phyloP scores from a whole-genome alignment of 1,140 invertebrate species.

The Uloborus diversus region DNA sequence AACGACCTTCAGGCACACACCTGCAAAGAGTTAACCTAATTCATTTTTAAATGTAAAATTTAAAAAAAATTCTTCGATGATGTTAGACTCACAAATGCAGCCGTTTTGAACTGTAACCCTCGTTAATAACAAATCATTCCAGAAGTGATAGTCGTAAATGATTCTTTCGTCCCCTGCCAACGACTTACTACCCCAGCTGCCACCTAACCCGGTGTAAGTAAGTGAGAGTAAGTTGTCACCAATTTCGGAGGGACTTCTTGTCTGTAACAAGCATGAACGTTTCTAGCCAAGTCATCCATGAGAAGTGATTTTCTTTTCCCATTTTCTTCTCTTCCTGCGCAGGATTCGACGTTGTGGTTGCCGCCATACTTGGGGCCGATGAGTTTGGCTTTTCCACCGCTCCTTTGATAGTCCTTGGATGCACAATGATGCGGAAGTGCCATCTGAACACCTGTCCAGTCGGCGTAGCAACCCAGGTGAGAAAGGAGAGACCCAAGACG shows the following conservation, averaged over 20 bases:
- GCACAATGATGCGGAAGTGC: constrained; percentile 99
- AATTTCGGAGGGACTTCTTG: background rate
- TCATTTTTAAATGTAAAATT: too few species aligned
- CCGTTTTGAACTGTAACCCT: too few species aligned
- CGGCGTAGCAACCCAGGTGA: constrained; percentile 88
- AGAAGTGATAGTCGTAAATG: background rate
- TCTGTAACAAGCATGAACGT: background rate
- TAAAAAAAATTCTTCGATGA: too few species aligned
- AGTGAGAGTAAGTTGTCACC: constrained; percentile 26
- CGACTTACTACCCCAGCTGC: background rate
- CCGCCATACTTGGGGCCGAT: constrained; percentile 94
- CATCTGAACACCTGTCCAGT: constrained; percentile 99
- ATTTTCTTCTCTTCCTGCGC: constrained; percentile 42
- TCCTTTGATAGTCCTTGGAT: constrained; percentile 94
- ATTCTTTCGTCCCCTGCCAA: background rate
- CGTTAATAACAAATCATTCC: too few species aligned
- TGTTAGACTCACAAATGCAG: too few species aligned
- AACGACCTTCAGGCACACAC: too few species aligned
- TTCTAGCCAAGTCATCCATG: constrained; percentile 31
- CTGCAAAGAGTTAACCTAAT: too few species aligned
- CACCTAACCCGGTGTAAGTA: constrained; percentile 17
- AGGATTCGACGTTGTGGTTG: constrained; percentile 96
- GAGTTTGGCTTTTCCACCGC: constrained; percentile 99
- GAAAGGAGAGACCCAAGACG: too few species aligned
- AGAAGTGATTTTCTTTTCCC: constrained; percentile 53